Evolutionary conservation across 2,797 vertebrate genomes (phyloP).

Genomic region (Sebastes jordani): DNA sequence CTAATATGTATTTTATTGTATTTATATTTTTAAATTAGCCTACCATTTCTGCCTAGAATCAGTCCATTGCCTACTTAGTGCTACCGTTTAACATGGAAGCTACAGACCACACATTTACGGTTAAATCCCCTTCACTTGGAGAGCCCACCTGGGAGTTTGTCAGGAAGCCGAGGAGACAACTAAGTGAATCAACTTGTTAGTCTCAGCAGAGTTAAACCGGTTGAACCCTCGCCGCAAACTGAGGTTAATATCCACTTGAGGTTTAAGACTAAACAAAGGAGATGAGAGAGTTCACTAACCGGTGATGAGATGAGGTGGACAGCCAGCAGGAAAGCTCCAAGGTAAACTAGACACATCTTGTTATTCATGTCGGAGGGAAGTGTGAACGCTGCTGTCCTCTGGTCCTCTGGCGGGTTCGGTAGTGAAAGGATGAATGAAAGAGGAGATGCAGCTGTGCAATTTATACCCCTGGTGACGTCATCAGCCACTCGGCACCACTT

Average conservation of each 20-base stretch:
- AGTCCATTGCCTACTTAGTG: neutral
- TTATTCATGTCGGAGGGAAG: constrained; percentile 40
- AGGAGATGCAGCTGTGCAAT: accelerated
- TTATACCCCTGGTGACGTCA: constrained; percentile 63
- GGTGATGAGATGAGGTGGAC: constrained; percentile 48
- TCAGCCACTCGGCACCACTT: constrained; percentile 13
- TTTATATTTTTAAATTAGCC: neutral
- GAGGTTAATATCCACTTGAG: neutral
- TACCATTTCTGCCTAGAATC: neutral
- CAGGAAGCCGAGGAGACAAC: neutral
- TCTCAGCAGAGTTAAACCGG: neutral
- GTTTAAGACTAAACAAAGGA: neutral
- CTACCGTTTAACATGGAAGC: too few species aligned
- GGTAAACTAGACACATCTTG: constrained; percentile 8
- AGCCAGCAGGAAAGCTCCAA: constrained; percentile 63
- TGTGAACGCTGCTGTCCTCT: accelerated
- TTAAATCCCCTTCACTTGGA: neutral
- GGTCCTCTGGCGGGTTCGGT: accelerated
- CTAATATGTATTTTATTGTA: too few species aligned
- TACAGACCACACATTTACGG: neutral
- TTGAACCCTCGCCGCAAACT: neutral
- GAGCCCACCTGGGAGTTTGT: neutral
- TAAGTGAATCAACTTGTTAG: neutral
- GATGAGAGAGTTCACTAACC: constrained; percentile 29
- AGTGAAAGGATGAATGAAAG: neutral